phyloP scores from a whole-genome alignment of 2,888 invertebrate species.

The Drosophila parthenogenetica region DNA sequence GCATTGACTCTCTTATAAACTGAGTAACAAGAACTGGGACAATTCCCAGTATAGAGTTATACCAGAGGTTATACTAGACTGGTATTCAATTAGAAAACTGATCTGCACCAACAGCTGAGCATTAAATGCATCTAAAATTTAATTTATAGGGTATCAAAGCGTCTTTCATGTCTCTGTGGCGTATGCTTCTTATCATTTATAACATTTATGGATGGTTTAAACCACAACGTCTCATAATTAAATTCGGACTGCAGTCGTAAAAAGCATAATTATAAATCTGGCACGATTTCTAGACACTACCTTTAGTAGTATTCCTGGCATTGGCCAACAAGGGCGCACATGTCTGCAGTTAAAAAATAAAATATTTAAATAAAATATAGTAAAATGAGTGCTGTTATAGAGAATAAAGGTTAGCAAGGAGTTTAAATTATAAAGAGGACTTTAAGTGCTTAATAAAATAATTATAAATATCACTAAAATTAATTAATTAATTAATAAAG shows the following conservation, averaged over 20 bases:
- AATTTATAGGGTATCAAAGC: not conserved
- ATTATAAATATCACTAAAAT: too few relatives aligned
- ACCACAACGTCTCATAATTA: conserved; percentile 6
- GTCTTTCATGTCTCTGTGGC: not conserved
- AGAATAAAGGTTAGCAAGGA: conserved; percentile 5
- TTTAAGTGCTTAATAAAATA: too few relatives aligned
- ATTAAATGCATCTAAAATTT: not conserved
- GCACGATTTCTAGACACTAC: not conserved
- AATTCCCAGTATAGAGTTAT: conserved; percentile 1
- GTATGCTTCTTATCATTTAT: conserved; percentile 10
- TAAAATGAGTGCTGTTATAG: conserved; percentile 10
- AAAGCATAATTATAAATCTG: conserved; percentile 10
- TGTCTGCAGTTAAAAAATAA: not conserved
- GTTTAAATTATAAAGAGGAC: too few relatives aligned
- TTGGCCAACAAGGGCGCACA: conserved; percentile 1
- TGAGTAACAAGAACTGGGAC: not conserved
- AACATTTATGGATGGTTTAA: conserved; percentile 6
- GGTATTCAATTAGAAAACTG: not conserved
- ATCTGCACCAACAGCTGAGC: not conserved
- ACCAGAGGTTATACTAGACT: too few relatives aligned
- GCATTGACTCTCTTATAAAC: not conserved
- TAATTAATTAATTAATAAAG: too few relatives aligned
- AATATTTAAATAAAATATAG: not conserved
- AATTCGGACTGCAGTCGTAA: conserved; percentile 9
- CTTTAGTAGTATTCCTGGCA: not conserved